These are phyloP conservation scores for Cyclina sinensis DNA, from an alignment of 1,140 invertebrate genomes.

Conservation along the genomic window DNA sequence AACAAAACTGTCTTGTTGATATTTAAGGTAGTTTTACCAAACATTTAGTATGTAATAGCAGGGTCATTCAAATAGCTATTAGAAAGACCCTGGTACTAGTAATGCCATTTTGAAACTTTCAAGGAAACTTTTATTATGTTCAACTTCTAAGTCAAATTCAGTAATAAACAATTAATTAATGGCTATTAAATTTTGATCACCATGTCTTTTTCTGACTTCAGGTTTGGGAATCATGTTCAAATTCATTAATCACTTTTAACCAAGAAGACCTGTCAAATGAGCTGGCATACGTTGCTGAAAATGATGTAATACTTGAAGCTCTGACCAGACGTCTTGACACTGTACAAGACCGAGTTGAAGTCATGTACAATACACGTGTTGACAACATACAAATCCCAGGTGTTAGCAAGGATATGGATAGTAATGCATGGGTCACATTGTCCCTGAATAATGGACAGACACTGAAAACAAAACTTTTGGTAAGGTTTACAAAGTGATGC, in stretches of 20 bases:
- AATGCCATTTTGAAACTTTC: too few relatives aligned
- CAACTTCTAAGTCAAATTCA: too few relatives aligned
- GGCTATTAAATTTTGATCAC: too few relatives aligned
- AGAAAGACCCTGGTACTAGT: too few relatives aligned
- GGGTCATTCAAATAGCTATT: too few relatives aligned
- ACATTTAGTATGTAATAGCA: too few relatives aligned
- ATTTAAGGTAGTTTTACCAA: too few relatives aligned
- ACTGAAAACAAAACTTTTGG: conserved; percentile 87
- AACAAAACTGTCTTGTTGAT: too few relatives aligned
- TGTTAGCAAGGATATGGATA: conserved; percentile 58
- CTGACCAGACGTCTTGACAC: conserved; percentile 88
- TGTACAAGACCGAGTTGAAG: conserved; percentile 87
- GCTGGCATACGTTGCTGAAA: conserved; percentile 97
- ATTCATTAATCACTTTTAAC: conserved; percentile 95
- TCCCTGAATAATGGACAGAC: conserved; percentile 84
- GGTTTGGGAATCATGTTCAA: conserved; percentile 97
- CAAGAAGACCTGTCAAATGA: conserved; percentile 90
- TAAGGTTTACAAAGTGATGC: too few relatives aligned
- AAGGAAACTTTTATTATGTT: too few relatives aligned
- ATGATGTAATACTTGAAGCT: conserved; percentile 94
- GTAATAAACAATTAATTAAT: too few relatives aligned
- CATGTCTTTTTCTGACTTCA: conserved; percentile 80
- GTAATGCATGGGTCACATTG: conserved; percentile 83
- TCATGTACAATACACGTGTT: conserved; percentile 88
- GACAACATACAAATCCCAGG: conserved; percentile 87